These are phyloP conservation scores for Anaspis maculata DNA, from an alignment of 2,888 invertebrate species.

Conservation along the genomic window DNA sequence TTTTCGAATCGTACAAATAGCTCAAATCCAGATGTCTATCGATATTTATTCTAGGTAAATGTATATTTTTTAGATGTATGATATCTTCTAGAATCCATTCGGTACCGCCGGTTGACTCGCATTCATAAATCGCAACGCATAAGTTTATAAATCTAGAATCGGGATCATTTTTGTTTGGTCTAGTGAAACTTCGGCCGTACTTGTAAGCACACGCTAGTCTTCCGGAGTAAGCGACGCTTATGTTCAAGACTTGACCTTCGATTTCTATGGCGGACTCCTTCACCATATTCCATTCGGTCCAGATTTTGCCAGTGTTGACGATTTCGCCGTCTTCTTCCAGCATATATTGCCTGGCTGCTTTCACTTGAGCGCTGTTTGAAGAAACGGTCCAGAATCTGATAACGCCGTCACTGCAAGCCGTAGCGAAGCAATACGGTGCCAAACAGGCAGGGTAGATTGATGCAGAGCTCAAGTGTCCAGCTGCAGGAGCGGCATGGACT, in stretches of 20 bases:
- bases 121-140: constrained; percentile 95
- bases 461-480: constrained; percentile 94
- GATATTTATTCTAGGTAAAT: constrained; percentile 71
- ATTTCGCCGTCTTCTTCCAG: constrained; percentile 36
- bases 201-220: constrained; percentile 96
- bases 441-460: constrained; percentile 98
- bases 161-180: constrained; percentile 65
- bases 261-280: constrained; percentile 54
- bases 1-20: constrained; percentile 70
- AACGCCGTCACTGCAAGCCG: constrained; percentile 91
- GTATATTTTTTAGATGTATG: constrained; percentile 87
- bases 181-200: constrained; percentile 81
- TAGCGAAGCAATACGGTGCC: constrained; percentile 92
- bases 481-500: constrained; percentile 88
- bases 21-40: constrained; percentile 78
- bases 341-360: constrained; percentile 25
- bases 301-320: constrained; percentile 38
- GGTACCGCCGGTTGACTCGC: constrained; percentile 94
- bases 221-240: constrained; percentile 96
- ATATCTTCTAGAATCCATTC: constrained; percentile 95
- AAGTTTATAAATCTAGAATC: constrained; percentile 81
- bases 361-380: constrained; percentile 26
- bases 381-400: constrained; percentile 73
- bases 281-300: constrained; percentile 41
- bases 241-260: constrained; percentile 75